phyloP scores from a whole-genome alignment of 2,797 vertebrate genomes.

The Carcharodon carcharias region DNA sequence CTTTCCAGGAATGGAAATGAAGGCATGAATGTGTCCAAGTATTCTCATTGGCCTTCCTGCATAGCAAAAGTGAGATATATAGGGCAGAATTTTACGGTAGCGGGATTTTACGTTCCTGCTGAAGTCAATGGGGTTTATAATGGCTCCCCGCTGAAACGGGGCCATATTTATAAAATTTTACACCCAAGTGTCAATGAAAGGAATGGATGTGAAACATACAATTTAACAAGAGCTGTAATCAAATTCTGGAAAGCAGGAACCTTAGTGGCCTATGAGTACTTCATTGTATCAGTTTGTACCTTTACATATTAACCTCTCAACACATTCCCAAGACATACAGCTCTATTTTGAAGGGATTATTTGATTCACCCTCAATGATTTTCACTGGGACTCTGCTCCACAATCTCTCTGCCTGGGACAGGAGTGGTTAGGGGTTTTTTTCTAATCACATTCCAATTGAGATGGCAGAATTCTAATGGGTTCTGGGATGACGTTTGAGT shows the following conservation, averaged over 20 bases:
- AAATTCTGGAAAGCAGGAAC: background rate
- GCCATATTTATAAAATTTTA: background rate
- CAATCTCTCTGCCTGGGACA: no score
- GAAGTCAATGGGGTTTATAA: no score
- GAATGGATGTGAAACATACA: background rate
- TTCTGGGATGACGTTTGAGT: background rate
- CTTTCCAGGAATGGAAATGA: background rate
- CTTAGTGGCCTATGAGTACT: background rate
- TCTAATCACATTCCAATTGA: background rate
- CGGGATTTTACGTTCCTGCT: no score
- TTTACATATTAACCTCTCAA: background rate
- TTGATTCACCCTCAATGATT: background rate
- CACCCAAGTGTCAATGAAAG: background rate
- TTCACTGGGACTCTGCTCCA: background rate
- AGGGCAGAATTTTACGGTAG: no score
- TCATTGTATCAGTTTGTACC: background rate
- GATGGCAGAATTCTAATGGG: background rate
- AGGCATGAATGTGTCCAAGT: background rate
- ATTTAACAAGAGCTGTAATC: background rate
- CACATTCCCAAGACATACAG: background rate
- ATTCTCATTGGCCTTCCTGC: background rate
- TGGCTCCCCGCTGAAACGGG: no score
- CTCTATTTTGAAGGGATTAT: background rate
- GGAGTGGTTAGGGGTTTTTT: no score
- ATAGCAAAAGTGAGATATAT: background rate